These are phyloP conservation scores for Drosophila lacteicornis DNA, from an alignment of 1,140 invertebrate species.

Conservation along the genomic window DNA sequence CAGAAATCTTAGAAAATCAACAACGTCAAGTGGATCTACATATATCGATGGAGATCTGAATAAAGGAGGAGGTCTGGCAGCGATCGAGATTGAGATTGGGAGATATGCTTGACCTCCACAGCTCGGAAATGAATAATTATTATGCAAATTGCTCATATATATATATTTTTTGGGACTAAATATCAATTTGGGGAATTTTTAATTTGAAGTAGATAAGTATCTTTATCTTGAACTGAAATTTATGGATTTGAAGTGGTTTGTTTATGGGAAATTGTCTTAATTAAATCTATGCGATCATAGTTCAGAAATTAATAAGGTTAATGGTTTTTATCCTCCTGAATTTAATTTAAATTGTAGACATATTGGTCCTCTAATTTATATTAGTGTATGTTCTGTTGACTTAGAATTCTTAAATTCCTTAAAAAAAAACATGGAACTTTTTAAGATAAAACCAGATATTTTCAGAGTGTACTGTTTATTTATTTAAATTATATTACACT, in stretches of 20 bases:
- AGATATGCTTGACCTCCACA: conserved; percentile 20
- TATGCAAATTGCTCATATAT: not conserved
- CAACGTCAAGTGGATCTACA: conserved; percentile 24
- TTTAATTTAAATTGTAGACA: no score
- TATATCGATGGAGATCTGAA: conserved; percentile 7
- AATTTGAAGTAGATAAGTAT: not conserved
- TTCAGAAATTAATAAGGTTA: not conserved
- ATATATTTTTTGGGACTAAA: not conserved
- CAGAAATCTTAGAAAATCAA: conserved; percentile 27
- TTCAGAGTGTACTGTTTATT: no score
- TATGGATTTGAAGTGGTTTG: no score
- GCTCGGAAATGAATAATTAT: conserved; percentile 5
- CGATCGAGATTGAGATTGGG: not conserved
- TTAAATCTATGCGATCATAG: not conserved
- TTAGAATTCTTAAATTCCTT: no score
- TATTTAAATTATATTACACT: no score
- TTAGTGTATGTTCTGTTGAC: no score
- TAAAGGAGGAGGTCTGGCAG: conserved; percentile 5
- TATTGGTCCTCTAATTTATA: no score
- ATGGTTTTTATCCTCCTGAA: not conserved
- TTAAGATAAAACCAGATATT: no score
- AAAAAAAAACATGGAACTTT: no score
- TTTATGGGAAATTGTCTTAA: not conserved
- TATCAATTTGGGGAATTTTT: not conserved
- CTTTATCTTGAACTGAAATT: no score